Evolutionary conservation across 2,888 invertebrate genomes (phyloP), one percentile per base, ranked within the genome.

Genomic region (Pammene fasciana): DNA sequence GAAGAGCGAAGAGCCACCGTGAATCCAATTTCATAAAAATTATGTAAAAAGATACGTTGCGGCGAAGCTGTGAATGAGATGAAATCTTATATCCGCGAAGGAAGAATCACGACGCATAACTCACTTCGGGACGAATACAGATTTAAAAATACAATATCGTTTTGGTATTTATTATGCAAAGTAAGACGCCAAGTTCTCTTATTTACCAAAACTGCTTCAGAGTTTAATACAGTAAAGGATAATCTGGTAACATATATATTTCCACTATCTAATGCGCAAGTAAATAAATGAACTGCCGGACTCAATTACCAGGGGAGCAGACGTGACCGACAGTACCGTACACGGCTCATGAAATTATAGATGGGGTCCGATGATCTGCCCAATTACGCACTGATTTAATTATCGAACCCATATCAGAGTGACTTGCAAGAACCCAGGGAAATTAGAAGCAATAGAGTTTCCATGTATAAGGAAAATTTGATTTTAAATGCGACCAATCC

Each of bases 311-410:
- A 52, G 59, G 74, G 72, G 65, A 71, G 65, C 72, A 68, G 71
- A 73, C 73, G 75, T 71, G 56, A 64, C 68, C 74, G 75, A 60
- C 67, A 65, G 59, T 67, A 46, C 48, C 54, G 70, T 60, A 66
- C 66, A 11, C 18, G 41, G 60, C 57, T 50, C 71, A 74, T 77
- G 74, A 79, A 77, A 76, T 62, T 79, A 78, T 76, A 73, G 73
- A 78, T 74, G 71, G 50, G 71, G 65, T 67, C 73, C 73, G 76
- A 78, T 79, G 78, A 80, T 77, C 75, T 77, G 73, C 76, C 79
- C 80, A 84, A 85, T 85, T 84, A 84, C 74, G 77, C 67, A 57
- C 74, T 78, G 79, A 84, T 86, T 85, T 82, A 82, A 86, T 86
- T 85, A 86, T 80, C 73, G 71, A 76, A 70, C 75, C 77, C 78